Evolutionary conservation across 2,888 invertebrate genomes (phyloP).

Genomic region (Litoditis marina): DNA sequence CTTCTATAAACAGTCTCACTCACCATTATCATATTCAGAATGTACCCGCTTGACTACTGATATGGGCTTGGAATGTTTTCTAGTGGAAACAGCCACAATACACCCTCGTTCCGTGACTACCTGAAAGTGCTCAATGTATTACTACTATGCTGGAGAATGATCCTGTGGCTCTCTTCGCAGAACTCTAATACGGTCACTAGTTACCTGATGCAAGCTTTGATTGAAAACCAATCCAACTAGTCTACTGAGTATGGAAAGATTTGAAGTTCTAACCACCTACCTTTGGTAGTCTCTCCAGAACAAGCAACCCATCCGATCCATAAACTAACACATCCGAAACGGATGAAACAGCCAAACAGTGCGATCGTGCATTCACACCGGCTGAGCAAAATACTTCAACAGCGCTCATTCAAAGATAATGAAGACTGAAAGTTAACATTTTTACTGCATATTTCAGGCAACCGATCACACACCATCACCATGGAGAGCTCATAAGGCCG

Average conservation of each 20-base stretch:
- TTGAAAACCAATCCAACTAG: too few relatives aligned
- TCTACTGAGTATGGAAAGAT: too few relatives aligned
- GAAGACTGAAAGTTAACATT: too few relatives aligned
- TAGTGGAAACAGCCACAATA: slow-evolving; percentile 22
- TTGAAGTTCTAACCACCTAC: too few relatives aligned
- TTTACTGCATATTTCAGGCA: background rate
- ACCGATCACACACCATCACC: background rate
- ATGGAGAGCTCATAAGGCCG: too few relatives aligned
- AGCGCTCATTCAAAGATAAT: slow-evolving; percentile 20
- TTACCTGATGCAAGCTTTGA: too few relatives aligned
- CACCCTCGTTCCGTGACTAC: slow-evolving; percentile 24
- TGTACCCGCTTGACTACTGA: slow-evolving; percentile 32
- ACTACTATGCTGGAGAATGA: too few relatives aligned
- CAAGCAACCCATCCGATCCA: slow-evolving; percentile 32
- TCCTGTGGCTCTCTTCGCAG: too few relatives aligned
- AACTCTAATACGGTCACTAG: too few relatives aligned
- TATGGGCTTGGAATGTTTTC: slow-evolving; percentile 32
- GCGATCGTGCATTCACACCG: slow-evolving; percentile 36
- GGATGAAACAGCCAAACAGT: slow-evolving; percentile 29
- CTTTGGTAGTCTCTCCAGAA: slow-evolving; percentile 25
- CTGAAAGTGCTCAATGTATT: too few relatives aligned
- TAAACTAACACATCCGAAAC: slow-evolving; percentile 21
- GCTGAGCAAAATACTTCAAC: slow-evolving; percentile 28
- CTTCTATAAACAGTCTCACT: too few relatives aligned
- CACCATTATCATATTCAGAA: background rate